Conservation (phyloP, 1,140 invertebrate genomes). For the Tribolium madens region DNA sequence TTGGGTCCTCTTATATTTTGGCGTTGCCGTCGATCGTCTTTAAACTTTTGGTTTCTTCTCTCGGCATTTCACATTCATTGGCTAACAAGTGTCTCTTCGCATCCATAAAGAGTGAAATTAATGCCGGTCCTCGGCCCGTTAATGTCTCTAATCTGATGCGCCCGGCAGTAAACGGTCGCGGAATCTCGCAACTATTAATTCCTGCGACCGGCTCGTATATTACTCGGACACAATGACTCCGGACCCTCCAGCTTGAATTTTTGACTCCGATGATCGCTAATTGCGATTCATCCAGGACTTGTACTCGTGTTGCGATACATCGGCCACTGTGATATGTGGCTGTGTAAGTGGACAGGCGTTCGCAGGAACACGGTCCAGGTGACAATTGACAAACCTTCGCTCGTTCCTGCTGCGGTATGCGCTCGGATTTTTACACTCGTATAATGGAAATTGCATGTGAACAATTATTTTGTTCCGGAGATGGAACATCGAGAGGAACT, state of each 20-base stretch:
- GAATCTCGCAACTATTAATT: conserved; percentile 66
- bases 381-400: conserved; percentile 64
- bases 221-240: conserved; percentile 58
- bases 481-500: conserved; percentile 41
- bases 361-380: conserved; percentile 61
- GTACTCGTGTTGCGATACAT: not conserved
- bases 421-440: conserved; percentile 47
- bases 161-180: conserved; percentile 63
- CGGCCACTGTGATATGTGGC: conserved; percentile 58
- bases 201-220: conserved; percentile 61
- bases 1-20: too few species aligned
- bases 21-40: too few species aligned
- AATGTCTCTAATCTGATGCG: conserved; percentile 66
- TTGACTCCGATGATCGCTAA: conserved; percentile 13
- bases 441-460: conserved; percentile 45
- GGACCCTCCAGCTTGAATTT: conserved; percentile 36
- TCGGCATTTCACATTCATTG: not conserved
- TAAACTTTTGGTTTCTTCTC: too few species aligned
- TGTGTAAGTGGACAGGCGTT: conserved; percentile 59
- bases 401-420: conserved; percentile 63
- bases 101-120: conserved; percentile 64
- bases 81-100: conserved; percentile 25
- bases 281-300: not conserved
- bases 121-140: conserved; percentile 62
- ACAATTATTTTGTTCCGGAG: conserved; percentile 37